Percentiles rank a stretch among this genome's conserved stretches.
Conservation (phyloP, 1,140 invertebrate species). For the Pomacea maculata region DNA sequence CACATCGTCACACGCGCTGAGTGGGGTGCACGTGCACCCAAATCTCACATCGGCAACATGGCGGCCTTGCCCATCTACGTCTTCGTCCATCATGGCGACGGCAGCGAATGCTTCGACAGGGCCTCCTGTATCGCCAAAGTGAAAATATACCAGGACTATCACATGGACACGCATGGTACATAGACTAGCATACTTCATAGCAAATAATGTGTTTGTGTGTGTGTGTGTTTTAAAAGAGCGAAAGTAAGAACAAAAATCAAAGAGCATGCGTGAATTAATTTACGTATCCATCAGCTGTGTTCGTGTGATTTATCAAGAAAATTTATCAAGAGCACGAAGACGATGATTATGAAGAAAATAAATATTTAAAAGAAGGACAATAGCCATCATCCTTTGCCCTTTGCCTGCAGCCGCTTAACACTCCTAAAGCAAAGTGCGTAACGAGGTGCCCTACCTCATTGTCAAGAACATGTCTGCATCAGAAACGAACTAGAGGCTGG, state of each 20-base stretch:
- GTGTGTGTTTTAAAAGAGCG: neutral
- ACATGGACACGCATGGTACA: constrained; percentile 68
- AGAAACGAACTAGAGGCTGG: too few species aligned
- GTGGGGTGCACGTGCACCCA: constrained; percentile 45
- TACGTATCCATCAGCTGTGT: too few species aligned
- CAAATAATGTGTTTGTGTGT: neutral
- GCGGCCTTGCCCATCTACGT: constrained; percentile 33
- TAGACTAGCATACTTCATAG: too few species aligned
- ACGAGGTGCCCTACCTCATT: too few species aligned
- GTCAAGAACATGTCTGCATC: too few species aligned
- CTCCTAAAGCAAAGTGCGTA: too few species aligned
- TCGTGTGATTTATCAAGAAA: neutral
- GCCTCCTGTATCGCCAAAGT: constrained; percentile 68
- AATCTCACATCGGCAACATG: constrained; percentile 11
- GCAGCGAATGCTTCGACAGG: constrained; percentile 69
- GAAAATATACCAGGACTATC: constrained; percentile 75
- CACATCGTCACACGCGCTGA: constrained; percentile 43
- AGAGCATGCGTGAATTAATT: neutral
- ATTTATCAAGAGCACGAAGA: neutral
- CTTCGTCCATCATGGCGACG: constrained; percentile 75
- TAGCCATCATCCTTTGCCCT: too few species aligned
- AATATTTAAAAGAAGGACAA: neutral
- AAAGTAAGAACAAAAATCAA: neutral
- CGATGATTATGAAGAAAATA: neutral
- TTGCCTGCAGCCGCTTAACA: too few species aligned